Base-by-base conservation (phyloP, 2,113 vertebrate genomes). In the Thinocorus orbignyianus region DNA sequence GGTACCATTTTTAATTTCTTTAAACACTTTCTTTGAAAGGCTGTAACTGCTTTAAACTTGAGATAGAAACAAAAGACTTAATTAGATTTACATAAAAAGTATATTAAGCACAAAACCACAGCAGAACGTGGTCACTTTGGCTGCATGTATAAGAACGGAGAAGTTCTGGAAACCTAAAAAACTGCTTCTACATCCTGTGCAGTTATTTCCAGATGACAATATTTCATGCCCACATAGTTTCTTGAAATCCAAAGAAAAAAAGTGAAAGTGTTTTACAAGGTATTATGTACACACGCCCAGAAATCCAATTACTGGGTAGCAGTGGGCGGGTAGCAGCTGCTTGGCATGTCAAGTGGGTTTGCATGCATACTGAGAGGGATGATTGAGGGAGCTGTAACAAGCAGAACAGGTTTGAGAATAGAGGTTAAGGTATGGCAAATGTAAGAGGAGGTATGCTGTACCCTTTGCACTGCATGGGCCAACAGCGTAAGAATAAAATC, bases 301-400 rank as follows among this genome's bases (percentile, higher is more conserved):
- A 83, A 96, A 89, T 60, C 41, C 73, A 93, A 11, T 70, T 65
- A 61, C 54, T 65, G 41, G 73, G 55, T 44, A 72, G 85, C 74
- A 93, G 88, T 88, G 78, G 81, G 88, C 60, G 54, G 61, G 76
- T 7, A 81, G 79, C 79, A 95, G 88, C 68, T 93, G 76, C 68
- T 39, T 90, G 81, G 74, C 73, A 77, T 11, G 4, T 48, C 19
- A 65, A 28, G 25, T 28, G 60, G 62, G 42, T 88, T 49, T 91
- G 73, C 48, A 20, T 41, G 66, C 55, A 51, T 1, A 1, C 31
- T 8, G 31, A 13, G 31, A 57, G 54, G 31, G 48, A 22, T 37
- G 41, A 25, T 3, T 52, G 65, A 90, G 61, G 62, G 49, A 55
- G 44, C 35, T 76, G 35, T 16, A 52, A 48, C 30, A 55, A 62